phyloP scores from a whole-genome alignment of 2,888 invertebrate genomes.

The Cylloceria caligata region DNA sequence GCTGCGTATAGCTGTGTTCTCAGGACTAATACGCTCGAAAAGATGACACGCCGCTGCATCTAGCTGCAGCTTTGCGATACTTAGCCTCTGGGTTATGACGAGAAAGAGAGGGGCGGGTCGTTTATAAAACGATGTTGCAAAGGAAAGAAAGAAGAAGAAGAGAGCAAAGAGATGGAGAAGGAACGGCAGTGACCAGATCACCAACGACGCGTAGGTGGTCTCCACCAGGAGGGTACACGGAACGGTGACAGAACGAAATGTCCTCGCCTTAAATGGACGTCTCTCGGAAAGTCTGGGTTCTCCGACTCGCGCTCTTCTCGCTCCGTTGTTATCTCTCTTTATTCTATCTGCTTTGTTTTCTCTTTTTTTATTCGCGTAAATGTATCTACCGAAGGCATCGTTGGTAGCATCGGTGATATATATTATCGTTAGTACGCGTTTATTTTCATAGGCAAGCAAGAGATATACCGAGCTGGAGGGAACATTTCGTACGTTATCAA shows the following conservation, averaged over 20 bases:
- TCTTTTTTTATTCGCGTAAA: slow-evolving; percentile 16
- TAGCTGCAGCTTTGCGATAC: slow-evolving; percentile 31
- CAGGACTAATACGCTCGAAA: slow-evolving; percentile 25
- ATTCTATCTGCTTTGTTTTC: slow-evolving; percentile 33
- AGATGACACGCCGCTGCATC: neutral
- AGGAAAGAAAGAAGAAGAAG: slow-evolving; percentile 49
- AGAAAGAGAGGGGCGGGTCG: slow-evolving; percentile 25
- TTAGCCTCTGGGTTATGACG: slow-evolving; percentile 55
- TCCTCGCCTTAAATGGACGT: slow-evolving; percentile 82
- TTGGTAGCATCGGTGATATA: slow-evolving; percentile 9
- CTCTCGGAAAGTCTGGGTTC: slow-evolving; percentile 71
- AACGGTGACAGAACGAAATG: slow-evolving; percentile 84
- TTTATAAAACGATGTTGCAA: slow-evolving; percentile 59
- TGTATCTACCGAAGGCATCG: neutral
- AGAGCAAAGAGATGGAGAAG: slow-evolving; percentile 57
- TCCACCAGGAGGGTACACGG: slow-evolving; percentile 78
- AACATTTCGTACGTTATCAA: neutral
- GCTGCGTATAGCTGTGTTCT: slow-evolving; percentile 6
- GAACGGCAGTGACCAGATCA: slow-evolving; percentile 75
- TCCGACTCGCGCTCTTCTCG: slow-evolving; percentile 50
- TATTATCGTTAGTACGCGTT: neutral
- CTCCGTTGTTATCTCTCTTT: slow-evolving; percentile 25
- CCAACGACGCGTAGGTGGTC: slow-evolving; percentile 82
- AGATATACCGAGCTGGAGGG: neutral
- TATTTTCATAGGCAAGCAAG: neutral